A percentile compares a stretch with the other conserved stretches of the same genome.
These are phyloP conservation scores for Pogonophryne albipinna DNA, from an alignment of 2,797 vertebrate species.

Conservation along the genomic window DNA sequence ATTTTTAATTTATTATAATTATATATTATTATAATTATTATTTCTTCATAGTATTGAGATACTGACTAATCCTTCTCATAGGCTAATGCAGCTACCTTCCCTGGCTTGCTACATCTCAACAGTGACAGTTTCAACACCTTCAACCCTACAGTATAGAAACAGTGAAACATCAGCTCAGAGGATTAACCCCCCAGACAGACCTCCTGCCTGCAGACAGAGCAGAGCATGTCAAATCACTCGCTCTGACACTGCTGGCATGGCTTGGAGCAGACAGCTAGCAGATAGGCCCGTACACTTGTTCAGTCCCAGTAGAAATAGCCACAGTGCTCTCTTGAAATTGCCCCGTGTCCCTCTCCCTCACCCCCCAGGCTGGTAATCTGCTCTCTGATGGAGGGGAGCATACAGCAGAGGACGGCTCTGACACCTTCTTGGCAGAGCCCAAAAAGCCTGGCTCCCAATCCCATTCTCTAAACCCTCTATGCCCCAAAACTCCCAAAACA, in stretches of 20 bases:
- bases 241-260: slow-evolving; percentile 49
- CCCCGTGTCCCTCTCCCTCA: slow-evolving; percentile 57
- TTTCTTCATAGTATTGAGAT: neutral
- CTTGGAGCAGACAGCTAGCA: slow-evolving; percentile 58
- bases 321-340: slow-evolving; percentile 53
- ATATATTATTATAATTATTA: neutral
- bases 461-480: slow-evolving; percentile 64
- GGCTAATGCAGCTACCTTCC: neutral
- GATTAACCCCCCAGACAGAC: slow-evolving; percentile 44
- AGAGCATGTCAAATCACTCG: slow-evolving; percentile 55
- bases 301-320: slow-evolving; percentile 59
- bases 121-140: neutral
- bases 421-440: slow-evolving; percentile 72
- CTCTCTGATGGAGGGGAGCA: slow-evolving; percentile 65
- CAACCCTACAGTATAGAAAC: neutral
- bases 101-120: neutral
- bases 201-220: slow-evolving; percentile 36
- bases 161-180: slow-evolving; percentile 45
- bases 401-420: slow-evolving; percentile 62
- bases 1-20: neutral
- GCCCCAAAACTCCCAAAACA: slow-evolving; percentile 38
- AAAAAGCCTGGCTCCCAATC: slow-evolving; percentile 60
- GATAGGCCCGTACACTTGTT: slow-evolving; percentile 54
- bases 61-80: neutral
- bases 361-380: slow-evolving; percentile 71